These are phyloP conservation scores for Ferrisia virgata DNA, from an alignment of 2,888 invertebrate species.

Conservation along the genomic window DNA sequence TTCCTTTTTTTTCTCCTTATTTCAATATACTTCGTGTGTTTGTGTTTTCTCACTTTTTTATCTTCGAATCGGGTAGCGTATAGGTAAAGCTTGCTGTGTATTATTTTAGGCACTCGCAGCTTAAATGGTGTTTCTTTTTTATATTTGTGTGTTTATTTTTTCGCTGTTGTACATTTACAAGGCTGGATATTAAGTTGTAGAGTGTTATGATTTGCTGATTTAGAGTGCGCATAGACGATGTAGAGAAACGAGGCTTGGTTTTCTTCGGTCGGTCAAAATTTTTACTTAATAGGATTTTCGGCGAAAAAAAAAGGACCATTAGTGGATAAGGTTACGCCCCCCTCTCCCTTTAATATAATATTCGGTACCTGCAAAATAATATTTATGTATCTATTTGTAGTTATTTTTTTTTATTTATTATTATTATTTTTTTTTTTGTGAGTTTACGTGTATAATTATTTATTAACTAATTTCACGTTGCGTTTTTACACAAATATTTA, in stretches of 20 bases:
- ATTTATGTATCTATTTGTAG: background rate
- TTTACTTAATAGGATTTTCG: background rate
- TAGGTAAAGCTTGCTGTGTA: background rate
- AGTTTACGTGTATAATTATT: conserved; percentile 14
- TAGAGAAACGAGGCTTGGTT: background rate
- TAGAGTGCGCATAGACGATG: background rate
- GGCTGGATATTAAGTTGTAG: background rate
- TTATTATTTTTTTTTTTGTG: conserved; percentile 8
- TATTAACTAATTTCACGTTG: conserved; percentile 26
- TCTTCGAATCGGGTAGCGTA: background rate
- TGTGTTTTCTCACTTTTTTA: background rate
- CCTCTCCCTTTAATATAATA: background rate
- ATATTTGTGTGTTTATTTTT: background rate
- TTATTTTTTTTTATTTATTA: background rate
- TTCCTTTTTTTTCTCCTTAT: background rate
- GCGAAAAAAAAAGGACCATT: background rate
- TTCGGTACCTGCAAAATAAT: conserved; percentile 12
- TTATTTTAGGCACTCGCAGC: conserved; percentile 1
- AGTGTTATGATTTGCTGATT: background rate
- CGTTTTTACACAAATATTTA: conserved; percentile 27
- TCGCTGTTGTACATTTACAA: background rate
- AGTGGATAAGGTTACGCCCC: background rate
- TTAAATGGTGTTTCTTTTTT: background rate
- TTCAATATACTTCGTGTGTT: background rate
- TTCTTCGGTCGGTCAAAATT: background rate